phyloP scores from a whole-genome alignment of 2,888 invertebrate genomes.

The Drosophila kokeensis region DNA sequence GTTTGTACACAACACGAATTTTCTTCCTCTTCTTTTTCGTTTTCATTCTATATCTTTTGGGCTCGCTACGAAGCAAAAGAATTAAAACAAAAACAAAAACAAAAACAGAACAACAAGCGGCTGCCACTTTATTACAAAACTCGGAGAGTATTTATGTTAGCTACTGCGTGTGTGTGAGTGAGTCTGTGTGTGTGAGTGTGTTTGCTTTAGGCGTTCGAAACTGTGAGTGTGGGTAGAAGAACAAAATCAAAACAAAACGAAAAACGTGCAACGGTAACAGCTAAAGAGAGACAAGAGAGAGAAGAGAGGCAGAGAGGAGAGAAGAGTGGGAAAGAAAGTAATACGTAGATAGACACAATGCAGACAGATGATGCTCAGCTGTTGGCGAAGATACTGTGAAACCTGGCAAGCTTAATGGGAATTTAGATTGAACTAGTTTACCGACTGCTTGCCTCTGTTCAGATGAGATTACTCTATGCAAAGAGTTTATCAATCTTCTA shows the following conservation, averaged over 20 bases:
- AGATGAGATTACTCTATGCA: background rate
- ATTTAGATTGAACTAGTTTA: constrained; percentile 1
- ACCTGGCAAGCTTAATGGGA: background rate
- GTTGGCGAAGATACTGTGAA: constrained; percentile 13
- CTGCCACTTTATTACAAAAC: constrained; percentile 8
- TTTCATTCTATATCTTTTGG: constrained; percentile 70
- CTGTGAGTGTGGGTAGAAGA: constrained; percentile 57
- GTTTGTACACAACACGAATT: constrained; percentile 33
- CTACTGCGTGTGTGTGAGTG: constrained; percentile 15
- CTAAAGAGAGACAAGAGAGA: constrained; percentile 27
- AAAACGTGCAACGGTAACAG: constrained; percentile 72
- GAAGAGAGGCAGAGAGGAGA: background rate
- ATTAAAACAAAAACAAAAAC: constrained; percentile 81
- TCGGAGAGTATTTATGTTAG: constrained; percentile 45
- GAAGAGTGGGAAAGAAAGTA: background rate
- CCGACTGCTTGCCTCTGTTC: background rate
- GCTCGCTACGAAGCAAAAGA: constrained; percentile 68
- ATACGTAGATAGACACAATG: background rate
- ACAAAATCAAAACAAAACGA: constrained; percentile 77
- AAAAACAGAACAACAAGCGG: constrained; percentile 61
- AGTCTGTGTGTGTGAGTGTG: constrained; percentile 1
- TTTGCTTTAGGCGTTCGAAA: background rate
- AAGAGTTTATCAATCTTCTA: background rate
- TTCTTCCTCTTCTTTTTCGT: background rate
- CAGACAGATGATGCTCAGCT: constrained; percentile 36